Conservation (phyloP, 2,797 vertebrate species). For the Falco berigora region DNA sequence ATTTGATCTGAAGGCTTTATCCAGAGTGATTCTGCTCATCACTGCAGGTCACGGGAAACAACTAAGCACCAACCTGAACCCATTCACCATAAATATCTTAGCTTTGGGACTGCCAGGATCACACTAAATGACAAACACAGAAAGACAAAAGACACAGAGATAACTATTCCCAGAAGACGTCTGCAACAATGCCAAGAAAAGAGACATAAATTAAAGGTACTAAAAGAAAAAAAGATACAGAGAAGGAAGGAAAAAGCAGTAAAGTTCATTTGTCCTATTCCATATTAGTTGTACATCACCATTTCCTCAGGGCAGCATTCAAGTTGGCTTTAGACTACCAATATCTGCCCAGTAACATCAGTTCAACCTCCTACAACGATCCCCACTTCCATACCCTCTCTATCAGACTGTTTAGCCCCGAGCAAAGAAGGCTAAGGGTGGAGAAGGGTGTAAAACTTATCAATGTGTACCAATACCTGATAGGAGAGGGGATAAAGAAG, state of each 20-base stretch:
- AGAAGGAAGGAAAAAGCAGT: background rate
- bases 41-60: background rate
- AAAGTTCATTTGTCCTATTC: background rate
- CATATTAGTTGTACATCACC: background rate
- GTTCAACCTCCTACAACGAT: background rate
- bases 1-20: background rate
- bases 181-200: background rate
- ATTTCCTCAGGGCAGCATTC: background rate
- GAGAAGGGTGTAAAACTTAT: background rate
- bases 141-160: background rate
- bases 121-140: background rate
- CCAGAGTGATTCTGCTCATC: background rate
- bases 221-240: background rate
- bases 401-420: background rate
- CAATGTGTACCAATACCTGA: background rate
- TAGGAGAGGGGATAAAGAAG: background rate
- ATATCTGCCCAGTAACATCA: background rate
- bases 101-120: background rate
- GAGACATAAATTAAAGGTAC: background rate
- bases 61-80: background rate
- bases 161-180: slow-evolving; percentile 15
- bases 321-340: background rate
- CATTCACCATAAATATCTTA: background rate
- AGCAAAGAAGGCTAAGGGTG: background rate
- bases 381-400: background rate